Evolutionary conservation across 2,113 vertebrate genomes (phyloP).

Genomic region (Corydoras maculifer): DNA sequence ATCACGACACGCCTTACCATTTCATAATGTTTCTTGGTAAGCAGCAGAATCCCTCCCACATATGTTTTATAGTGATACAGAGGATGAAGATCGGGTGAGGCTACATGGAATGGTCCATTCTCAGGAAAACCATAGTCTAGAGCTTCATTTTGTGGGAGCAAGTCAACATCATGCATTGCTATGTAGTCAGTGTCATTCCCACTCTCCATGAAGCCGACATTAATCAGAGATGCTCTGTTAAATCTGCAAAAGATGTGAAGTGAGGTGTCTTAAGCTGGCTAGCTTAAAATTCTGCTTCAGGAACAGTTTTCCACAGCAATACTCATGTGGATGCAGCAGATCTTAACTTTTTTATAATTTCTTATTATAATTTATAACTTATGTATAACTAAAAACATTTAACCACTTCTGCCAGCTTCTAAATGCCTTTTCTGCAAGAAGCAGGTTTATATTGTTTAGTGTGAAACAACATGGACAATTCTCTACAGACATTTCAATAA

Average conservation of each 20-base stretch:
- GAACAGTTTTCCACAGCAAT: too few relatives aligned
- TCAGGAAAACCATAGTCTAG: constrained; percentile 88
- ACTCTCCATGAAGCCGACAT: constrained; percentile 88
- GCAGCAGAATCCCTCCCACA: constrained; percentile 91
- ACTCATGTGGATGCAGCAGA: too few relatives aligned
- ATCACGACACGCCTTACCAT: constrained; percentile 62
- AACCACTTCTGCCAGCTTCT: too few relatives aligned
- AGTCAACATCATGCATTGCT: constrained; percentile 95
- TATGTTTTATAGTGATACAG: constrained; percentile 97
- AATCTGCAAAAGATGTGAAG: constrained; percentile 66
- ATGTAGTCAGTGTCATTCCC: constrained; percentile 93
- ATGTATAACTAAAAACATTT: too few relatives aligned
- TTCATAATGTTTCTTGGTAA: constrained; percentile 88
- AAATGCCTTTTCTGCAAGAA: too few relatives aligned
- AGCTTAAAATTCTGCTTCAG: too few relatives aligned
- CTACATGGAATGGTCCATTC: constrained; percentile 89
- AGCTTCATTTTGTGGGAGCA: constrained; percentile 85
- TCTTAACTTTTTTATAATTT: too few relatives aligned
- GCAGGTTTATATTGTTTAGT: too few relatives aligned
- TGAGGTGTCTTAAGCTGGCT: too few relatives aligned
- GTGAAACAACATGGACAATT: too few relatives aligned
- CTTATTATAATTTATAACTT: too few relatives aligned
- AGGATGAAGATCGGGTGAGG: constrained; percentile 90
- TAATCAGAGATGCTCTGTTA: constrained; percentile 92
- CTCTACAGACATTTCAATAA: too few relatives aligned